Evolutionary conservation across 2,888 invertebrate genomes (phyloP).

Genomic region (Coecobrya sp.): DNA sequence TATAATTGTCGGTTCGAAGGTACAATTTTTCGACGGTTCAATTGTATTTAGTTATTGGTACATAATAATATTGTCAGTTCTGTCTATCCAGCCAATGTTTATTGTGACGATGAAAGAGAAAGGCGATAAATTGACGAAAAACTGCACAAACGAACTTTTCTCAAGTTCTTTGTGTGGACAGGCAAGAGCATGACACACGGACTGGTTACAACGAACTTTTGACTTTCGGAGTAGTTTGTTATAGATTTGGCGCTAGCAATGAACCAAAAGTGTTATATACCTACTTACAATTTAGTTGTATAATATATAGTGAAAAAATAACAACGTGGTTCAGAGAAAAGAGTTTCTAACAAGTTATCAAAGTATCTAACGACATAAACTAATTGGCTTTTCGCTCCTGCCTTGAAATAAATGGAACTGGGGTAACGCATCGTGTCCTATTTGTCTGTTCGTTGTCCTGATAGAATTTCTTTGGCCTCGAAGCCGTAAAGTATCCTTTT

Average conservation of each 20-base stretch:
- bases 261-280: constrained; percentile 11
- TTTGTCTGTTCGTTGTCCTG: neutral
- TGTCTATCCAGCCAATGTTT: no score
- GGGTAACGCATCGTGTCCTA: neutral
- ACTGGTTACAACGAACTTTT: constrained; percentile 6
- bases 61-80: no score
- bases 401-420: constrained; percentile 42
- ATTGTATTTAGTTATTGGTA: no score
- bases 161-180: neutral
- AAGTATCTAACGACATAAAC: constrained; percentile 55
- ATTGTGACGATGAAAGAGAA: no score
- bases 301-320: neutral
- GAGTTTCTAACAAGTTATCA: constrained; percentile 34
- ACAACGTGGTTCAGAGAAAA: neutral
- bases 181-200: neutral
- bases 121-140: no score
- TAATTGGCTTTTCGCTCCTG: constrained; percentile 51
- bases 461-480: constrained; percentile 34
- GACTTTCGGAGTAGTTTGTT: neutral
- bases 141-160: no score
- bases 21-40: no score
- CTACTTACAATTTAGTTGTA: neutral
- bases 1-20: no score
- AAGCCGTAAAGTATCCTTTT: constrained; percentile 25
- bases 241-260: neutral